Evolutionary conservation across 2,113 vertebrate genomes (phyloP).

Genomic region (Phylloscopus trochiloides): DNA sequence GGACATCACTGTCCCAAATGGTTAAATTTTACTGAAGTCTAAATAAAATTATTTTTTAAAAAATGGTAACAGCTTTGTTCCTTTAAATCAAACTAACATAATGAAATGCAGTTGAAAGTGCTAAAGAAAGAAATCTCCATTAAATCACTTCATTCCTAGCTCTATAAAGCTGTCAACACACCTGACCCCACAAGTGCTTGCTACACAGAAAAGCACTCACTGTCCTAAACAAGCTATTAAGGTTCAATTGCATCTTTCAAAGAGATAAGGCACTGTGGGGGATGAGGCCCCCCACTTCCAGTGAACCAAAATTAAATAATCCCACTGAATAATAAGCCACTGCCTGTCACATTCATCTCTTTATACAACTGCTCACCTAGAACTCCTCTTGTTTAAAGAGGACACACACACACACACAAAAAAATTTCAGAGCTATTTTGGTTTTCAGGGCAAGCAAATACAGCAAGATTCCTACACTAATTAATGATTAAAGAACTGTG

Average conservation of each 20-base stretch:
- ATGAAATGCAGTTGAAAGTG: not conserved
- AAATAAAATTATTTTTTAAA: not conserved
- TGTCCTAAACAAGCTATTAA: not conserved
- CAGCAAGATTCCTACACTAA: not conserved
- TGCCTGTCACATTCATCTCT: not conserved
- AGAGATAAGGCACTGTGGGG: not conserved
- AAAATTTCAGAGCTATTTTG: not conserved
- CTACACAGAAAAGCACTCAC: not conserved
- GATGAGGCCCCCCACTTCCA: not conserved
- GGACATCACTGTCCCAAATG: not conserved
- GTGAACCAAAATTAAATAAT: not conserved
- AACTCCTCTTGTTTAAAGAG: not conserved
- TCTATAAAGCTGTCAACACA: not conserved
- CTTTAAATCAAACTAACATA: not conserved
- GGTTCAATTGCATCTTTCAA: not conserved
- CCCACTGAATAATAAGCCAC: not conserved
- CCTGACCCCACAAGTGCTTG: not conserved
- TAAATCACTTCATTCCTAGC: not conserved
- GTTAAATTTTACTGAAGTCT: not conserved
- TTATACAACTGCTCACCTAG: not conserved
- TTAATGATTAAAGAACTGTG: not conserved
- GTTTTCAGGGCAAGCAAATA: conserved; percentile 5
- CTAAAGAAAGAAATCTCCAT: not conserved
- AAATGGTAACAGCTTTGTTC: not conserved
- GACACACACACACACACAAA: not conserved